phyloP scores from a whole-genome alignment of 2,888 invertebrate species.

The Pyrrhosoma nymphula region DNA sequence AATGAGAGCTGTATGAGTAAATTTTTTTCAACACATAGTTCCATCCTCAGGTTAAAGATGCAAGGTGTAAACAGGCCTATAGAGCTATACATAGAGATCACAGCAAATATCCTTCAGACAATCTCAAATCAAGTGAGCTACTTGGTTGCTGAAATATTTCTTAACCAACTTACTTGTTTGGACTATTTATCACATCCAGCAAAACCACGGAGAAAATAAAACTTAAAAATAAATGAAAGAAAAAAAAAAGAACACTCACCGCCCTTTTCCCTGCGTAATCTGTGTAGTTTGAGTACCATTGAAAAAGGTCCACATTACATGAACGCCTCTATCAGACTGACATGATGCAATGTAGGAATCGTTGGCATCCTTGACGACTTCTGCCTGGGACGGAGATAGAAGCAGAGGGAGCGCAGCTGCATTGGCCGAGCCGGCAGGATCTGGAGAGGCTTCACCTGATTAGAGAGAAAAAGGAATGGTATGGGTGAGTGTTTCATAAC shows the following conservation, averaged over 20 bases:
- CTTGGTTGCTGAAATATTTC: no score
- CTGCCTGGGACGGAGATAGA: constrained; percentile 69
- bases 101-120: no score
- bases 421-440: constrained; percentile 78
- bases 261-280: constrained; percentile 77
- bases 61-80: no score
- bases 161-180: no score
- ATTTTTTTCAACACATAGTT: no score
- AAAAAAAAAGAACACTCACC: constrained; percentile 70
- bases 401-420: constrained; percentile 7
- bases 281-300: constrained; percentile 74
- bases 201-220: no score
- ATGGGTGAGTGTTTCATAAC: background rate
- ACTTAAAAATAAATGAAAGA: background rate
- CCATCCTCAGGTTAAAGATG: no score
- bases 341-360: constrained; percentile 78
- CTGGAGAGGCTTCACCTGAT: constrained; percentile 75
- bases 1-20: no score
- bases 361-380: constrained; percentile 78
- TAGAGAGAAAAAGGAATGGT: background rate
- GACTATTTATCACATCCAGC: background rate
- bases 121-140: no score
- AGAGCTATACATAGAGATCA: no score
- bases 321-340: constrained; percentile 75
- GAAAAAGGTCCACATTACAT: constrained; percentile 74